Conservation (phyloP, 2,113 vertebrate genomes). For the Numida meleagris region DNA sequence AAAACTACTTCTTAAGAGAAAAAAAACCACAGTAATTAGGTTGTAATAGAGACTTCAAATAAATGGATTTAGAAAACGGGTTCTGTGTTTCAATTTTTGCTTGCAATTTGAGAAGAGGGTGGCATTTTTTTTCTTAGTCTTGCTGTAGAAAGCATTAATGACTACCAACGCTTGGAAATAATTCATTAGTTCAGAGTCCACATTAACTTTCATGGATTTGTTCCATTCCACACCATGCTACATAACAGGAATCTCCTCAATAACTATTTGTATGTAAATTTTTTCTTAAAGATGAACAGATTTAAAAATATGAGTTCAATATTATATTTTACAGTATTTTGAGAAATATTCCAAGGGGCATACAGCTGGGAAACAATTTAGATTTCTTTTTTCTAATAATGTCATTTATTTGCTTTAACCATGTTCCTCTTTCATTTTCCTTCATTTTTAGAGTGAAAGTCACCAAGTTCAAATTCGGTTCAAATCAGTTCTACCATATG, state of each 20-base stretch:
- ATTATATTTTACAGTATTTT: neutral
- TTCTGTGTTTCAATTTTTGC: neutral
- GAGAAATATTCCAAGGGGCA: neutral
- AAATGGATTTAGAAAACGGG: neutral
- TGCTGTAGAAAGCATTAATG: neutral
- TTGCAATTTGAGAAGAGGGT: neutral
- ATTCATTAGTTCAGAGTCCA: neutral
- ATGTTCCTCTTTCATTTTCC: neutral
- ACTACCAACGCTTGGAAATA: neutral
- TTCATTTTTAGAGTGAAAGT: neutral
- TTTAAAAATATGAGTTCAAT: neutral
- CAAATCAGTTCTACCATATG: neutral
- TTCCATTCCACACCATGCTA: neutral
- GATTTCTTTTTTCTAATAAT: neutral
- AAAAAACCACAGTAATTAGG: accelerated
- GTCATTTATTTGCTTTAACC: neutral
- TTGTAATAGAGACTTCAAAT: neutral
- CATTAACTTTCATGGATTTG: neutral
- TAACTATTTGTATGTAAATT: neutral
- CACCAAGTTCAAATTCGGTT: neutral
- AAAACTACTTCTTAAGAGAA: neutral
- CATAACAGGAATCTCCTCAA: neutral
- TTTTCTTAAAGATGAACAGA: neutral
- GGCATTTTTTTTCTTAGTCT: neutral
- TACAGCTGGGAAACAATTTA: neutral